These are phyloP conservation scores for Chaenodraco wilsoni DNA, from an alignment of 2,797 vertebrate species.

Conservation along the genomic window DNA sequence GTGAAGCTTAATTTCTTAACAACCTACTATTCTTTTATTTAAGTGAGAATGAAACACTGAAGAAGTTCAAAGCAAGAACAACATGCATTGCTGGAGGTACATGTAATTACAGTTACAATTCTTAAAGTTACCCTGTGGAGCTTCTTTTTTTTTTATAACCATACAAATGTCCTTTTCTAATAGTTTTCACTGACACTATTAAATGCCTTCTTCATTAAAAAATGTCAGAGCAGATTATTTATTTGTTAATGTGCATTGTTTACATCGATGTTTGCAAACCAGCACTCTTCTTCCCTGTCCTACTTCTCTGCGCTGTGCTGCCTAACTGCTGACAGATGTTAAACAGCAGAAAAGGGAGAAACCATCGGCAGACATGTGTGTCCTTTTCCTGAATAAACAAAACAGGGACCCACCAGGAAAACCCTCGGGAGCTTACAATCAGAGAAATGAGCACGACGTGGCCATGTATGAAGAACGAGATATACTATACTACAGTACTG, in stretches of 20 bases:
- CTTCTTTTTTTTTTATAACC: not conserved
- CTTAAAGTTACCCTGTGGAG: not conserved
- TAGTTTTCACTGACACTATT: not conserved
- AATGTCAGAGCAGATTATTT: constrained; percentile 10
- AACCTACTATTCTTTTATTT: not conserved
- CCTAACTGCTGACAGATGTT: not conserved
- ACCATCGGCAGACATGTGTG: not conserved
- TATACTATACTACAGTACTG: not conserved
- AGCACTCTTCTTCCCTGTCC: not conserved
- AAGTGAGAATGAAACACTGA: not conserved
- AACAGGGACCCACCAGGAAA: not conserved
- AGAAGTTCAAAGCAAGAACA: not conserved
- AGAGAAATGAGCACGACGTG: not conserved
- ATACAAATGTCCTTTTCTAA: not conserved
- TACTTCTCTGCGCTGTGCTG: not conserved
- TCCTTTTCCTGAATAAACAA: not conserved
- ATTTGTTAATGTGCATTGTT: not conserved
- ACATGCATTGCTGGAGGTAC: not conserved
- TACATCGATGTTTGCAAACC: not conserved
- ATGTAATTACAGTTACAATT: not conserved
- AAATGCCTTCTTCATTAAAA: not conserved
- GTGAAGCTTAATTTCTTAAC: not conserved
- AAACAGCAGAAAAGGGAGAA: not conserved
- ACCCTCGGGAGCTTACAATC: not conserved
- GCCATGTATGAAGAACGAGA: constrained; percentile 1